Conservation (phyloP, 2,113 vertebrate species). For the Muntiacus muntjak region DNA sequence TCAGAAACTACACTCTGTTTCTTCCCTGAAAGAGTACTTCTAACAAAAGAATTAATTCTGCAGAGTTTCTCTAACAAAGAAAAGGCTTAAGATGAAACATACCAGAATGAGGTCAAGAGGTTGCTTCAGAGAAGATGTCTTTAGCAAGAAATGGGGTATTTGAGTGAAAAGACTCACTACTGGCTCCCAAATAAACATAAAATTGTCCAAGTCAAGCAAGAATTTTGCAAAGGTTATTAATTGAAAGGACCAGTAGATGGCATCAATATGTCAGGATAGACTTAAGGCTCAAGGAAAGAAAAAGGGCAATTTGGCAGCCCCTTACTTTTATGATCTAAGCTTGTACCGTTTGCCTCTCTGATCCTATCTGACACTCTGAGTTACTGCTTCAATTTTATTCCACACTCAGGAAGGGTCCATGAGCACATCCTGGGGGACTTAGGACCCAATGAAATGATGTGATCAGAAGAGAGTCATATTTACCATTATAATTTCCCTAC, state of each 20-base stretch:
- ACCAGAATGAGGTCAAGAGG: not conserved
- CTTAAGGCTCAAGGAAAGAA: constrained; percentile 30
- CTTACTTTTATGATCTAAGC: constrained; percentile 13
- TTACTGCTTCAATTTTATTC: constrained; percentile 49
- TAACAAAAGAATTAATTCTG: not conserved
- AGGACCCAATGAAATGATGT: not conserved
- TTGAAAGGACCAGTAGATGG: constrained; percentile 80
- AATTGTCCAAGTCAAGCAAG: constrained; percentile 15
- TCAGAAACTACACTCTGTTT: not conserved
- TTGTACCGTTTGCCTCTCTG: constrained; percentile 42
- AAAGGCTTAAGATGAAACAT: not conserved
- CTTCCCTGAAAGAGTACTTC: not conserved
- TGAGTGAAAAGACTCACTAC: constrained; percentile 6
- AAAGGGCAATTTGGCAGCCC: not conserved
- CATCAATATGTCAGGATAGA: constrained; percentile 73
- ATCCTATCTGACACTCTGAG: constrained; percentile 47
- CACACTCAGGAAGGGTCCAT: constrained; percentile 50
- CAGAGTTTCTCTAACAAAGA: not conserved
- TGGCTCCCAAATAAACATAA: constrained; percentile 31
- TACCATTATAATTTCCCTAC: not conserved
- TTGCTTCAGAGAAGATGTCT: constrained; percentile 12
- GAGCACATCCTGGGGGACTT: constrained; percentile 48
- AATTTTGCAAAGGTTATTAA: constrained; percentile 17
- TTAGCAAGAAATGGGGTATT: constrained; percentile 9
- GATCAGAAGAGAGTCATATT: not conserved